Evolutionary conservation across 2,797 vertebrate genomes (phyloP), one percentile per base, ranked within the genome.

Genomic region (Ara ararauna): DNA sequence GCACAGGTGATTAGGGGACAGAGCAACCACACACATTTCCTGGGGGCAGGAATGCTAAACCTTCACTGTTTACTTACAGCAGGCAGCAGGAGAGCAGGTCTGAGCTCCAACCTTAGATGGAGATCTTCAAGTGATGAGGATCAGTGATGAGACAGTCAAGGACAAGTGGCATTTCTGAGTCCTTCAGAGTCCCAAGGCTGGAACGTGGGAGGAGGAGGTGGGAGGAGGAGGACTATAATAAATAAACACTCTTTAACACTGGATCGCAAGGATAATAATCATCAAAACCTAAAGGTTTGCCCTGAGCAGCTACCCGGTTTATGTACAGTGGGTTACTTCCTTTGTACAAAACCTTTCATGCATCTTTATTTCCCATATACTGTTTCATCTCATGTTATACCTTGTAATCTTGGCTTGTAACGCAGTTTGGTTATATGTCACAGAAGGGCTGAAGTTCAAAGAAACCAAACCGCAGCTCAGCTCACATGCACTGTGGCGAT

Each of bases 281-380:
- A 93, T 86, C 87, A 94, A 40, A 95, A 80, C 91, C 89, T 76
- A 42, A 84, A 94, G 72, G 74, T 60, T 89, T 96, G 75, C 78
- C 95, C 85, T 73, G 51, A 89, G 68, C 90, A 84, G 16, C 78
- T 88, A 20, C 83, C 66, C 53, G 8, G 61, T 85, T 92, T 94
- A 61, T 84, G 91, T 85, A 65, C 71, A 79, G 72, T 89, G 58
- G 53, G 75, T 85, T 85, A 58, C 67, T 95, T 90, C 83, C 85
- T 97, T 94, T 95, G 87, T 78, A 75, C 75, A 38, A 89, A 92
- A 89, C 45, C 50, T 93, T 87, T 91, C 90, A 93, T 76, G 93
- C 72, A 90, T 86, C 76, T 65, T 75, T 60, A 89, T 87, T 96
- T 91, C 91, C 84, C 88, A 82, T 94, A 92, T 87, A 79, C 26